Percentiles rank a stretch among this genome's conserved stretches.
Conservation (phyloP, 2,113 vertebrate species). For the Dendrocopos noguchii region DNA sequence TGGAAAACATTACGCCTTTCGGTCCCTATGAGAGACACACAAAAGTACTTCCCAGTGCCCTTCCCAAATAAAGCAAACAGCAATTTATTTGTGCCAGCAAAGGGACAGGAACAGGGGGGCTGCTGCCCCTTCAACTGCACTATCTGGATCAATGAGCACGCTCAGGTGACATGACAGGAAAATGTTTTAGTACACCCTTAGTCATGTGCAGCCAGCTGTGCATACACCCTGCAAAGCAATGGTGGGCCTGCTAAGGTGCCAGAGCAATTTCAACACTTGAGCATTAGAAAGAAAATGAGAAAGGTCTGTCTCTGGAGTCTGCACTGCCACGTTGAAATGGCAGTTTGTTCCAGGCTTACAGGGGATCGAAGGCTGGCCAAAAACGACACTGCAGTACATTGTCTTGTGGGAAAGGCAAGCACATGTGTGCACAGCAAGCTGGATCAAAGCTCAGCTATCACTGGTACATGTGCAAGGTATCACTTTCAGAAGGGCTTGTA, state of each 20-base stretch:
- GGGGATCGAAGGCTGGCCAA: background rate
- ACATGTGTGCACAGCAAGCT: fast-evolving
- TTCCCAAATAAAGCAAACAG: background rate
- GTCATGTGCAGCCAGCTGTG: background rate
- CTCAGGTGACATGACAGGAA: background rate
- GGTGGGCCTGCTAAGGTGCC: background rate
- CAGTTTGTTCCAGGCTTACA: background rate
- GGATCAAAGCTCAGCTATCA: background rate
- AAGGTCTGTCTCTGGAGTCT: background rate
- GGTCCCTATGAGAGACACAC: background rate
- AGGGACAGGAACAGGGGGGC: background rate
- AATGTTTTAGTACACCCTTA: background rate
- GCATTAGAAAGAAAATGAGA: background rate
- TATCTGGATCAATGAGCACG: background rate
- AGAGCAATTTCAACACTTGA: background rate
- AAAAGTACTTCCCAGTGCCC: background rate
- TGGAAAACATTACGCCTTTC: background rate
- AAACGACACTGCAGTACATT: fast-evolving
- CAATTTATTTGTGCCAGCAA: background rate
- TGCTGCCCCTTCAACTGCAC: background rate
- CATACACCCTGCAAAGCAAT: background rate
- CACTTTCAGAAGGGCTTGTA: background rate
- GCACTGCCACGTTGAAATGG: background rate
- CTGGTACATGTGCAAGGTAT: fast-evolving
- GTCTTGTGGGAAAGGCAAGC: background rate